phyloP scores from a whole-genome alignment of 2,113 vertebrate species.

The Pedetes capensis region DNA sequence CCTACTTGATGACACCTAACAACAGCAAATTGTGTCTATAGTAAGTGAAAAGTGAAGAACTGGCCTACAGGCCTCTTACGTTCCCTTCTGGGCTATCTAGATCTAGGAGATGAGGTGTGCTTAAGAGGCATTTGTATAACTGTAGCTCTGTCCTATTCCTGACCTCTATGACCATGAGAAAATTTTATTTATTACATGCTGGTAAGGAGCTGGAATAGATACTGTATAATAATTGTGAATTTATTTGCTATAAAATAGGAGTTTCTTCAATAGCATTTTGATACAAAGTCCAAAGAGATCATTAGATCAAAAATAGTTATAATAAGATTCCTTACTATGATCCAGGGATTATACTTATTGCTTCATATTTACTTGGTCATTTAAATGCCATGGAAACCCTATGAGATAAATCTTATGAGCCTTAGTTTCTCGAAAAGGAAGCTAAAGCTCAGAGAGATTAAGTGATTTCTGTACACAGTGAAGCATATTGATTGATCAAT shows the following conservation, averaged over 20 bases:
- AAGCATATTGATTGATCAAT: not conserved
- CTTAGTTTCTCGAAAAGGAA: conserved; percentile 13
- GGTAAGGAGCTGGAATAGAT: not conserved
- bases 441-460: not conserved
- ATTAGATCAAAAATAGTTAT: not conserved
- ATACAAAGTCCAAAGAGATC: not conserved
- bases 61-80: not conserved
- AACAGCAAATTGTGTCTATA: too few relatives aligned
- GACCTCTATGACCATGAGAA: not conserved
- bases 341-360: not conserved
- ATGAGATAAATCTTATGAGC: not conserved
- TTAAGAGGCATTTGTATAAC: not conserved
- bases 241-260: conserved; percentile 1
- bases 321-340: not conserved
- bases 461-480: not conserved
- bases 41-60: not conserved
- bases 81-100: not conserved
- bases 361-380: not conserved
- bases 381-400: not conserved
- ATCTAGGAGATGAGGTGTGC: not conserved
- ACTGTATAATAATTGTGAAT: conserved; percentile 33
- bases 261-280: conserved; percentile 10
- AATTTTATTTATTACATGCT: not conserved
- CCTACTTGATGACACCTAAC: too few relatives aligned
- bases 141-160: not conserved